Percentiles rank a stretch among this genome's conserved stretches.
Conservation (phyloP, 2,113 vertebrate genomes). For the Rostratula benghalensis region DNA sequence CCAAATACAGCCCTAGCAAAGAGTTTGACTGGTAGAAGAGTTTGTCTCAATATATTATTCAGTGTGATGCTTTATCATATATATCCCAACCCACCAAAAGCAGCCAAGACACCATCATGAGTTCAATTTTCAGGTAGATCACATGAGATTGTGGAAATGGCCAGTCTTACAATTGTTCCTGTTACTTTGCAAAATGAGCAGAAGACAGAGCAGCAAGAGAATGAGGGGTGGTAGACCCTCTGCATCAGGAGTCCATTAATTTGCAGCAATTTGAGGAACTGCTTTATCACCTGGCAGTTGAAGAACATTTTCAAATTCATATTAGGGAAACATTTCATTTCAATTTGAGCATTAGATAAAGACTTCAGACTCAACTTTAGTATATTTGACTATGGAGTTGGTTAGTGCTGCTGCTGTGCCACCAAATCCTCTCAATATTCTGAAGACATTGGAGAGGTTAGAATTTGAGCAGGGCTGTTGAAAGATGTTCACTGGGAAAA, state of each 20-base stretch:
- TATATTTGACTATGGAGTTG: neutral
- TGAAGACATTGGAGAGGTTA: neutral
- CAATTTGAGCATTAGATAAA: neutral
- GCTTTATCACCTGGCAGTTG: neutral
- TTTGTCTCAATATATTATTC: neutral
- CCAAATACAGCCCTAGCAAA: neutral
- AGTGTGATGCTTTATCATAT: neutral
- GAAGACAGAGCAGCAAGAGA: neutral
- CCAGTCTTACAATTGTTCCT: neutral
- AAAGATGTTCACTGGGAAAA: neutral
- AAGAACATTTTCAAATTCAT: neutral
- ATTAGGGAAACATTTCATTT: neutral
- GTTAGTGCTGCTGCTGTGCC: neutral
- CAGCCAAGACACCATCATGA: neutral
- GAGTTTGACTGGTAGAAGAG: neutral
- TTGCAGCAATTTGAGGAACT: neutral
- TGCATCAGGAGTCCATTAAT: neutral
- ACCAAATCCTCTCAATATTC: neutral
- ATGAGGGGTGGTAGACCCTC: neutral
- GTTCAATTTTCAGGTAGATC: neutral
- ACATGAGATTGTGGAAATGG: neutral
- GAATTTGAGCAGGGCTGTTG: neutral
- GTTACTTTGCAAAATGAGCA: neutral
- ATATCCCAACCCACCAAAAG: neutral
- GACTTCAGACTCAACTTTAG: rapidly evolving